These are phyloP conservation scores for Taenaris catops DNA, from an alignment of 2,888 invertebrate genomes.

Conservation along the genomic window DNA sequence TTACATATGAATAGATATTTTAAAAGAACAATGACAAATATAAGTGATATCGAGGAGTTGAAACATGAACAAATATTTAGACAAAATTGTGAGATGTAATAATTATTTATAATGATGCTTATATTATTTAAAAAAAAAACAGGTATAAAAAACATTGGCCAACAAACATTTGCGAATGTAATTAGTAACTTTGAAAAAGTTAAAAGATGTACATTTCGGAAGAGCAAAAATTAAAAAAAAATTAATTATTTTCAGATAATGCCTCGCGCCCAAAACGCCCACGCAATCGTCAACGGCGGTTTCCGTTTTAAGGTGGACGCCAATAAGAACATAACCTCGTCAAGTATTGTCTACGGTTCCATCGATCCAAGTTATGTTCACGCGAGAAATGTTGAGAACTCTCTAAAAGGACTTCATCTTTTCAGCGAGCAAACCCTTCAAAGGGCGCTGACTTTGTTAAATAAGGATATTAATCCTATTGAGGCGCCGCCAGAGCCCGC, in stretches of 20 bases:
- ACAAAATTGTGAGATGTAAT: no score
- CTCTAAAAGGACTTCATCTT: constrained; percentile 56
- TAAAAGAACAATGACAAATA: no score
- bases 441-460: constrained; percentile 71
- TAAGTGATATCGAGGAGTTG: no score
- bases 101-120: no score
- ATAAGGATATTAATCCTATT: constrained; percentile 82
- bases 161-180: no score
- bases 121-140: no score
- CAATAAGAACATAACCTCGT: constrained; percentile 52
- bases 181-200: no score
- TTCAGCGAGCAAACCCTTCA: constrained; percentile 60
- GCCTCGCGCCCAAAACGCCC: constrained; percentile 87
- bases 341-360: constrained; percentile 83
- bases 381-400: constrained; percentile 79
- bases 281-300: constrained; percentile 88
- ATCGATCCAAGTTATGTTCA: constrained; percentile 77
- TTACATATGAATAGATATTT: no score
- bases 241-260: constrained; percentile 83
- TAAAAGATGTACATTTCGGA: no score
- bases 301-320: constrained; percentile 81
- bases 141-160: no score
- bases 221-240: no score
- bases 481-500: constrained; percentile 83
- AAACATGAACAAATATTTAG: no score